Percentiles rank a stretch among this genome's conserved stretches.
phyloP scores from a whole-genome alignment of 2,888 invertebrate genomes.

The Crematogaster levior region DNA sequence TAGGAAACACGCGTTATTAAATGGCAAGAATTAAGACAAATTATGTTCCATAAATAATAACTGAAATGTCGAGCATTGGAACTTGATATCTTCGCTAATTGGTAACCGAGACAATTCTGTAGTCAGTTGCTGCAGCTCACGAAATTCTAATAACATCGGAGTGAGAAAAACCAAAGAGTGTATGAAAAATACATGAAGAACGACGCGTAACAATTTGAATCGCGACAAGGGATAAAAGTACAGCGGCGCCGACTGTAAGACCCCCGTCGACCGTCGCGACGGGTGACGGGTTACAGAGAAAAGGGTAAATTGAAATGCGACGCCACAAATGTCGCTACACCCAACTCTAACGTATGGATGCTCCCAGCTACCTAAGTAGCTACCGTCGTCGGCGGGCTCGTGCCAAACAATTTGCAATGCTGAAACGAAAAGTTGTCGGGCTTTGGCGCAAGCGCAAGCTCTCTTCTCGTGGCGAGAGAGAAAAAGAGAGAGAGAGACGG shows the following conservation, averaged over 20 bases:
- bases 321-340: conserved; percentile 63
- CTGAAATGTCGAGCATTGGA: background rate
- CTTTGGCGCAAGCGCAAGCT: conserved; percentile 62
- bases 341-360: conserved; percentile 12
- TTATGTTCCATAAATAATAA: background rate
- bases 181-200: conserved; percentile 46
- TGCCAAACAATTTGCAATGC: conserved; percentile 84
- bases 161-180: background rate
- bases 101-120: background rate
- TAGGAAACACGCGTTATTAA: background rate
- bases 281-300: conserved; percentile 42
- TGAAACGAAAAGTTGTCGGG: conserved; percentile 82
- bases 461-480: conserved; percentile 54
- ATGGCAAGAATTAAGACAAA: background rate
- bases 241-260: conserved; percentile 18
- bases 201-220: conserved; percentile 32
- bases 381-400: conserved; percentile 75
- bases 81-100: background rate
- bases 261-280: background rate
- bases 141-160: background rate
- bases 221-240: conserved; percentile 34
- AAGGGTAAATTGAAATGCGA: conserved; percentile 78
- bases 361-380: conserved; percentile 66
- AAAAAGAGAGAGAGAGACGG: background rate
- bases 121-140: background rate